phyloP scores from a whole-genome alignment of 1,140 invertebrate species.

The Platyscapa corneri region DNA sequence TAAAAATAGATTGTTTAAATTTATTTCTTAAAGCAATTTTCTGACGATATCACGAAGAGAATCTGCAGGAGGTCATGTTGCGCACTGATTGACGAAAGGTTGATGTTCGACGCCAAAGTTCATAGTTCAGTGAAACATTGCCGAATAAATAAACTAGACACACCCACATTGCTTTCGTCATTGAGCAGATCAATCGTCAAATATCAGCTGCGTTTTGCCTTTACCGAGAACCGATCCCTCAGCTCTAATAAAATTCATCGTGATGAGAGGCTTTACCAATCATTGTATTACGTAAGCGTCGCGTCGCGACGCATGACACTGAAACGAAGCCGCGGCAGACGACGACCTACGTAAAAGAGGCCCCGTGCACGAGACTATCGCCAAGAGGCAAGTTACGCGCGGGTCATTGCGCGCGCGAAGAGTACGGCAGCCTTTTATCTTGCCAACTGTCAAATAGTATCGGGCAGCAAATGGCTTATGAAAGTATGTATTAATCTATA shows the following conservation, averaged over 20 bases:
- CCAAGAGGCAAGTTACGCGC: neutral
- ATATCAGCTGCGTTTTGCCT: neutral
- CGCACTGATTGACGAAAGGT: neutral
- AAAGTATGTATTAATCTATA: neutral
- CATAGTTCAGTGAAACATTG: neutral
- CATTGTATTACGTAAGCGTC: neutral
- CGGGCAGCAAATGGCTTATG: neutral
- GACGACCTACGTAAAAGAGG: neutral
- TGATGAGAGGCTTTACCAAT: neutral
- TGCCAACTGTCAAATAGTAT: conserved; percentile 28
- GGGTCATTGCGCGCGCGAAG: conserved; percentile 16
- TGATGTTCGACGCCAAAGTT: neutral
- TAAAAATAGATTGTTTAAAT: conserved; percentile 8
- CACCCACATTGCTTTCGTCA: neutral
- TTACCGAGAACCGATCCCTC: neutral
- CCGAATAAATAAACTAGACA: neutral
- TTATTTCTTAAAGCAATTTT: neutral
- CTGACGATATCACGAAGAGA: neutral
- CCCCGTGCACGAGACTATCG: neutral
- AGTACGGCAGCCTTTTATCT: conserved; percentile 13
- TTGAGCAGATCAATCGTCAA: neutral
- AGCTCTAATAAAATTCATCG: neutral
- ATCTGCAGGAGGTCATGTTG: neutral
- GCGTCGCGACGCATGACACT: neutral
- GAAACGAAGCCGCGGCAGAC: neutral